Percentiles rank a stretch among this genome's conserved stretches.
Evolutionary conservation across 2,113 vertebrate species (phyloP).

Genomic region (Cryptomyrus ogoouensis): DNA sequence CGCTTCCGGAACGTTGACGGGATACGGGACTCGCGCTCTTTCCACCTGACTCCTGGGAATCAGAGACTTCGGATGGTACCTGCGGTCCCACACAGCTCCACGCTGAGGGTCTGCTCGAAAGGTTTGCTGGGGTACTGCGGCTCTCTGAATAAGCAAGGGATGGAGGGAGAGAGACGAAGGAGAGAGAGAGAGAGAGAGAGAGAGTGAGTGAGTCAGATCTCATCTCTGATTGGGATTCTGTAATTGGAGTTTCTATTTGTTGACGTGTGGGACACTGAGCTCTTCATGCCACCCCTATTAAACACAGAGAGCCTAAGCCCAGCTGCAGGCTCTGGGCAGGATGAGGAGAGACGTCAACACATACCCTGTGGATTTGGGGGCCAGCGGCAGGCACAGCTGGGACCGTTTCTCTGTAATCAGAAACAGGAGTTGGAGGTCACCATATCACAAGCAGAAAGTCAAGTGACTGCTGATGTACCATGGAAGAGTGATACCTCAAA

Average conservation of each 20-base stretch:
- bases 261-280: background rate
- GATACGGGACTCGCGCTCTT: background rate
- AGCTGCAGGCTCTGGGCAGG: background rate
- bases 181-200: conserved; percentile 18
- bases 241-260: background rate
- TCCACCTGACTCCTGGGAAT: background rate
- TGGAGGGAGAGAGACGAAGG: background rate
- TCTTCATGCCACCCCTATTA: background rate
- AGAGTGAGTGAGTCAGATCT: conserved; percentile 11
- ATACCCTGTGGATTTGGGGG: conserved; percentile 60
- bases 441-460: background rate
- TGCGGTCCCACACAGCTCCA: conserved; percentile 96
- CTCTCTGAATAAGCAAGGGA: conserved; percentile 46
- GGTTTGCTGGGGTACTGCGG: conserved; percentile 65
- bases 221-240: background rate
- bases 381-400: conserved; percentile 66
- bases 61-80: conserved; percentile 58
- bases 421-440: conserved; percentile 22
- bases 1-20: background rate
- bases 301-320: background rate
- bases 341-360: conserved; percentile 29
- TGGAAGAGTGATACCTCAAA: background rate
- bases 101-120: conserved; percentile 80
- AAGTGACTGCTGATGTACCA: background rate
- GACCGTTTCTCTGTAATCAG: conserved; percentile 59